phyloP scores from a whole-genome alignment of 2,888 invertebrate species.

The Taenaris catops region DNA sequence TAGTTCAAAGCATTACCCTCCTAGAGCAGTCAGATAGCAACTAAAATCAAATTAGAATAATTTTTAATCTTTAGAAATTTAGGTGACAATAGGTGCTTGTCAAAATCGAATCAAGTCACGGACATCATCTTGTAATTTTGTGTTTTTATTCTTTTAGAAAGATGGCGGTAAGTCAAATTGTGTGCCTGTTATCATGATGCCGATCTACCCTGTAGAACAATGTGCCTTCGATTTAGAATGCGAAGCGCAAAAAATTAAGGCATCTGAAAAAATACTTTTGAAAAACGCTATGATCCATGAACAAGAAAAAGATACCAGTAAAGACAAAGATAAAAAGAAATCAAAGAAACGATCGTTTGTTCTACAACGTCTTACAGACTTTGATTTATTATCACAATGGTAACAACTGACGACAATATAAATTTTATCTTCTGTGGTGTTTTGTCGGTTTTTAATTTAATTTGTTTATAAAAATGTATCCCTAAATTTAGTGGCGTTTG shows the following conservation, averaged over 20 bases:
- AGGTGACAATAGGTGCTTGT: neutral
- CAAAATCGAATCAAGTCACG: no score
- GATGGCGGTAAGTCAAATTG: slow-evolving; percentile 41
- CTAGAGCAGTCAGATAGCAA: no score
- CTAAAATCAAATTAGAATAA: no score
- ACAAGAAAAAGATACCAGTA: slow-evolving; percentile 30
- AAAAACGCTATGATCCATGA: slow-evolving; percentile 31
- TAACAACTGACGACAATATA: no score
- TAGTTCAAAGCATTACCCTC: no score
- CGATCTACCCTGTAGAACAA: slow-evolving; percentile 52
- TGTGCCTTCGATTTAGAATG: slow-evolving; percentile 64
- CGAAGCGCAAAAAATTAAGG: slow-evolving; percentile 48
- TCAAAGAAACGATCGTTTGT: slow-evolving; percentile 51
- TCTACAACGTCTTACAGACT: slow-evolving; percentile 58
- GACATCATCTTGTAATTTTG: no score
- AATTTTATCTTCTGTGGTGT: no score
- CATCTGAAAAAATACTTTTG: slow-evolving; percentile 33
- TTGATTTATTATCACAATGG: slow-evolving; percentile 66
- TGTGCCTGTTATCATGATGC: slow-evolving; percentile 68
- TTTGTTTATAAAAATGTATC: no score
- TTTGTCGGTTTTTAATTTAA: no score
- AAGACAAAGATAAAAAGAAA: slow-evolving; percentile 45
- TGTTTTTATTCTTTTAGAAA: slow-evolving; percentile 37
- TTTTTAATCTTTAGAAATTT: neutral
- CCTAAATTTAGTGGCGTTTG: no score